Conservation (phyloP, 2,888 invertebrate genomes). For the Epinotia brunnichana region DNA sequence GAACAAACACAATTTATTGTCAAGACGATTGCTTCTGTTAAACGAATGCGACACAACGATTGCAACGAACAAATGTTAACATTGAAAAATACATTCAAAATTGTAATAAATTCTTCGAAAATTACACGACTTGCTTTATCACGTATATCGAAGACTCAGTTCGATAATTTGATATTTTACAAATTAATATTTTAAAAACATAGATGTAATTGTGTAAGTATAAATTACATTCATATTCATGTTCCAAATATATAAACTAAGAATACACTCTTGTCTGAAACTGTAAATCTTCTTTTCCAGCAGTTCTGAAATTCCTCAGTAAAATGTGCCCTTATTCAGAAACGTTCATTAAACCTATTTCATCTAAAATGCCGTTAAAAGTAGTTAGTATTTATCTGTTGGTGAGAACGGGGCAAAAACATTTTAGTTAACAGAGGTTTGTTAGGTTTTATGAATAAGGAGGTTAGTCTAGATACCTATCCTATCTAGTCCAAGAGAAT, state of each 20-base stretch:
- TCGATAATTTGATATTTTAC: constrained; percentile 19
- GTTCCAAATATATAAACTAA: background rate
- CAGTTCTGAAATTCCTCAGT: background rate
- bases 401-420: too few species aligned
- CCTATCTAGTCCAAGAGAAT: too few species aligned
- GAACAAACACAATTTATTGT: constrained; percentile 69
- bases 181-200: constrained; percentile 5
- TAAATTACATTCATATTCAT: background rate
- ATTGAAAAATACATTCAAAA: constrained; percentile 66
- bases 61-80: constrained; percentile 50
- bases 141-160: constrained; percentile 34
- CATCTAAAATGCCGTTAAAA: too few species aligned
- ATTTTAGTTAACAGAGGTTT: too few species aligned
- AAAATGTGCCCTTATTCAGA: too few species aligned
- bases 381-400: too few species aligned
- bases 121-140: constrained; percentile 51
- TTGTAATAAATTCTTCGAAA: constrained; percentile 64
- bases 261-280: background rate
- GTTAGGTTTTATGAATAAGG: too few species aligned
- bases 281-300: background rate
- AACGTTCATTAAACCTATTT: too few species aligned
- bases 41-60: constrained; percentile 49
- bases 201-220: background rate
- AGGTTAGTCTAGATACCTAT: too few species aligned
- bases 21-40: constrained; percentile 67